Conservation (phyloP, 1,140 invertebrate species). For the Ericerus pela region DNA sequence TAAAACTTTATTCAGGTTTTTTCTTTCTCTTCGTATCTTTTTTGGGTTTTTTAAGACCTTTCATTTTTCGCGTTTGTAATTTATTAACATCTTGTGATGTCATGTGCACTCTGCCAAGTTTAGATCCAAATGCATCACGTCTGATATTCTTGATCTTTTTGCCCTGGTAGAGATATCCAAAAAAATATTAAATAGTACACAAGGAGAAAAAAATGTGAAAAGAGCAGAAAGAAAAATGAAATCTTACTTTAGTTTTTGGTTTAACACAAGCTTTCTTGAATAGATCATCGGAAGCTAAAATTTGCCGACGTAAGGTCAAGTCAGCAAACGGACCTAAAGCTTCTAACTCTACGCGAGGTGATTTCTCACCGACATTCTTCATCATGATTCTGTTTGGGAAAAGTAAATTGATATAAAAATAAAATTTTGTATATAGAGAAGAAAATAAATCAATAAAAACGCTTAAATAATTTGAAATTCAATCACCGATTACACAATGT, state of each 20-base stretch:
- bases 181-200: neutral
- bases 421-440: neutral
- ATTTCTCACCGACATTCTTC: constrained; percentile 79
- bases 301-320: constrained; percentile 65
- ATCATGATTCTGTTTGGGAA: constrained; percentile 48
- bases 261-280: constrained; percentile 74
- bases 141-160: constrained; percentile 85
- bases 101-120: constrained; percentile 82
- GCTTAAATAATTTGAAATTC: neutral
- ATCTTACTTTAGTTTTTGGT: constrained; percentile 50
- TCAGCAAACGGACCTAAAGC: constrained; percentile 92
- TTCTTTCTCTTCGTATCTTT: constrained; percentile 33
- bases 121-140: constrained; percentile 72
- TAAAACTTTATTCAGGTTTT: neutral
- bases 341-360: constrained; percentile 76
- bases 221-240: neutral
- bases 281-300: constrained; percentile 77
- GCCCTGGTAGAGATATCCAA: constrained; percentile 33
- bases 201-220: neutral
- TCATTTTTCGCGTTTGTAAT: constrained; percentile 87
- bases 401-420: constrained; percentile 10
- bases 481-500: too few relatives aligned
- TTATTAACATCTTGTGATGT: constrained; percentile 70
- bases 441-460: neutral
- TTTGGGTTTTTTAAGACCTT: constrained; percentile 61